Evolutionary conservation across 2,113 vertebrate species (phyloP), one percentile per base, ranked within the genome.

Genomic region (Brevimyrus niger): DNA sequence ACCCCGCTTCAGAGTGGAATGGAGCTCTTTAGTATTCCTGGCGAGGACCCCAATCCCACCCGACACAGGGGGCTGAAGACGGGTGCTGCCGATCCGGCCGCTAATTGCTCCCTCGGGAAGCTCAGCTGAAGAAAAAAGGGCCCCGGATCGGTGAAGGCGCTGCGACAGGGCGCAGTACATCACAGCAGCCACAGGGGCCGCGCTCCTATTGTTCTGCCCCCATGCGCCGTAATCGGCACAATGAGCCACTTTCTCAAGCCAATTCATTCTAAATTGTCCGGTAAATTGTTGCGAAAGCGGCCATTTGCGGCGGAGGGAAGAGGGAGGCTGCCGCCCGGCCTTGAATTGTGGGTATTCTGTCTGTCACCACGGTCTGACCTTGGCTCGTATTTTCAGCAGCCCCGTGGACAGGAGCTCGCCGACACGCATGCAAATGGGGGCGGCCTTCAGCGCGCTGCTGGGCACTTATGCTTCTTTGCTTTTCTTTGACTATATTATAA

Each of bases 211-310:
- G 61, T 47, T 46, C 38, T 8, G 42, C 46, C 44, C 44, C 83
- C 13, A 11, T 27, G 23, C 23, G 11, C 83, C 23, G 42, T 86
- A 86, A 86, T 50, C 23, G 47, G 21, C 44, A 86, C 44, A 86
- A 47, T 86, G 83, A 50, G 47, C 21, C 83, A 86, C 44, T 48
- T 85, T 80, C 82, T 48, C 82, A 85, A 85, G 42, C 83, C 44
- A 86, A 86, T 86, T 86, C 83, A 47, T n/a, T 23, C 42, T 85
- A 85, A 85, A 48, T 85, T 31, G 44, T 86, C 83, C n/a, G 9
- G 83, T 50, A 48, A 86, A 86, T 48, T 86, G 46, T 50, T 86
- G 83, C n/a, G 23, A 47, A 86, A 86, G 44, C 83, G 10, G 83
- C n/a, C 46, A 47, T 50, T 86, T 86, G n/a, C 23, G 4, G 19